Conservation (phyloP, 2,888 invertebrate genomes). For the Lysandra coridon region DNA sequence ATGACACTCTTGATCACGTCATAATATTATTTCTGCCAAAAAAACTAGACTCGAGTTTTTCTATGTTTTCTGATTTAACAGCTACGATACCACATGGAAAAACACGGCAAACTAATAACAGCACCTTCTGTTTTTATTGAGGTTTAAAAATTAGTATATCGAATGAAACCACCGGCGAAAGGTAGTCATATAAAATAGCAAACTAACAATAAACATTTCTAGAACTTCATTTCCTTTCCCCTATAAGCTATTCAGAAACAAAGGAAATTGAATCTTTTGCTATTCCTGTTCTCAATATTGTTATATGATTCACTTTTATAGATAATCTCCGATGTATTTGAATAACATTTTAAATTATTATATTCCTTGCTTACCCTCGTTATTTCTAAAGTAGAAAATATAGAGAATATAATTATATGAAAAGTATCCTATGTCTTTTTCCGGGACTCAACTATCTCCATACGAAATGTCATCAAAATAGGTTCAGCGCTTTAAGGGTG, state of each 20-base stretch:
- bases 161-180: neutral
- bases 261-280: slow-evolving; percentile 17
- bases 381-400: neutral
- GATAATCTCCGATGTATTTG: neutral
- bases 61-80: too few species aligned
- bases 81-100: too few species aligned
- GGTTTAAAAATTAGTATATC: neutral
- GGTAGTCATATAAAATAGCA: neutral
- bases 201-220: slow-evolving; percentile 3
- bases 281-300: neutral
- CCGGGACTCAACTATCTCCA: too few species aligned
- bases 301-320: neutral
- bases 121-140: neutral
- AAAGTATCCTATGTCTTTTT: too few species aligned
- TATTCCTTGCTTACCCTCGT: neutral
- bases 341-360: neutral
- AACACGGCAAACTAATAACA: neutral
- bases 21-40: too few species aligned
- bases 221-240: slow-evolving; percentile 11
- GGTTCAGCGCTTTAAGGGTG: too few species aligned
- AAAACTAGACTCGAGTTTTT: too few species aligned
- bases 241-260: slow-evolving; percentile 5
- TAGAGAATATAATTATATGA: neutral
- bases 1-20: too few species aligned
- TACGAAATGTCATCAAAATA: too few species aligned